Evolutionary conservation across 2,888 invertebrate genomes (phyloP), one percentile per base, ranked within the genome.

Genomic region (Orthosia cruda): DNA sequence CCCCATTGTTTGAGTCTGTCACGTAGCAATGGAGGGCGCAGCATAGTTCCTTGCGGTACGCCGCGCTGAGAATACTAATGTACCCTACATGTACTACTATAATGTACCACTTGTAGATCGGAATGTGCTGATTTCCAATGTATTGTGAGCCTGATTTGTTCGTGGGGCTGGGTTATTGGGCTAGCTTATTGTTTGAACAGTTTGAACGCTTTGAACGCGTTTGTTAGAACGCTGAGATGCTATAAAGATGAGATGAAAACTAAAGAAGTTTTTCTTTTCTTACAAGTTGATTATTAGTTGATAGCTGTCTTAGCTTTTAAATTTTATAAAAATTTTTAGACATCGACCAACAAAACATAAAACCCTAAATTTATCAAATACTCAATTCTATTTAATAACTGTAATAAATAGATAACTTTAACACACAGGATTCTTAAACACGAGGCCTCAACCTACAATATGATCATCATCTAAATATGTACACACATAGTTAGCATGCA

Each of bases 1-100:
- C 61, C 68, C 70, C 77, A 83, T 83, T 83, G 82, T 83, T 70
- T 57, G 85, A 47, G 54, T 64, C 23, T 61, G 75, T 83, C 88
- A 81, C 85, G 82, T 80, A 59, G 67, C 72, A 87, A 89, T 89
- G 83, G 85, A 87, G 89, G 89, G 85, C 89, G 80, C 80, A 79
- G 72, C 79, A 76, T 72, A 81, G 77, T 83, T 82, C 85, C 89
- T 88, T 85, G 80, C 80, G 85, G 72, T 50, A 71, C 50, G 58
- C 74, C 76, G 71, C 58, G 64, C 57, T 52, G 65, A 55, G 89
- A 81, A 89, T 89, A 73, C 74, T 83, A 87, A 89, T 87, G 66
- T 59, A 65, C 50, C 45, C 12, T 50, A 26, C 57, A 72, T 58
- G 67, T 72, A 78, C 80, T 58, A 66, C 67, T 77, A 71, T 87